Conservation (phyloP, 2,888 invertebrate genomes). For the Limenitis camilla region DNA sequence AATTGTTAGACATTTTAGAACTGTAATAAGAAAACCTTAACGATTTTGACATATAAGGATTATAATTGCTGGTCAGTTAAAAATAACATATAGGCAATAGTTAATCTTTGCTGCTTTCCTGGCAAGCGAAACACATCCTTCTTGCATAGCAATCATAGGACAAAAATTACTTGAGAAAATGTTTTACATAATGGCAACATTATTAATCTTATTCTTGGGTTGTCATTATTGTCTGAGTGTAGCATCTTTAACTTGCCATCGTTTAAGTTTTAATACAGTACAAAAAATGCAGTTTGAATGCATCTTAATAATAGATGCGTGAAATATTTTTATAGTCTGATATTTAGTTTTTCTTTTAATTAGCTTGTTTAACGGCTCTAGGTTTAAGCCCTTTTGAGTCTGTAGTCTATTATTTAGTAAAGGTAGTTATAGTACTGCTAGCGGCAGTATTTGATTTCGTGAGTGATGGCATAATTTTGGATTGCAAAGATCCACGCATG, state of each 20-base stretch:
- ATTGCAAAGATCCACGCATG: too few relatives aligned
- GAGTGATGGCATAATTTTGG: too few relatives aligned
- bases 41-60: constrained; percentile 35
- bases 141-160: constrained; percentile 38
- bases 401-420: too few relatives aligned
- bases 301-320: too few relatives aligned
- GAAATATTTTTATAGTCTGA: too few relatives aligned
- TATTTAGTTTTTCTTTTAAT: too few relatives aligned
- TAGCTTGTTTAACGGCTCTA: too few relatives aligned
- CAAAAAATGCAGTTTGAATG: too few relatives aligned
- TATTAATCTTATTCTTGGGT: constrained; percentile 36
- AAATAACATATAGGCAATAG: constrained; percentile 25
- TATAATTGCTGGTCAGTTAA: constrained; percentile 46
- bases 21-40: constrained; percentile 24
- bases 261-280: background rate
- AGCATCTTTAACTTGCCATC: constrained; percentile 3
- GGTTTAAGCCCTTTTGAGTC: too few relatives aligned
- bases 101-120: constrained; percentile 26
- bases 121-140: constrained; percentile 54
- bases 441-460: too few relatives aligned
- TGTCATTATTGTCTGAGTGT: constrained; percentile 40
- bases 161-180: constrained; percentile 44
- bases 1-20: constrained; percentile 66
- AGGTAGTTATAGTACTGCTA: too few relatives aligned
- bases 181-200: constrained; percentile 61